Evolutionary conservation across 2,888 invertebrate genomes (phyloP).

Genomic region (Himalopsyche tibetana): DNA sequence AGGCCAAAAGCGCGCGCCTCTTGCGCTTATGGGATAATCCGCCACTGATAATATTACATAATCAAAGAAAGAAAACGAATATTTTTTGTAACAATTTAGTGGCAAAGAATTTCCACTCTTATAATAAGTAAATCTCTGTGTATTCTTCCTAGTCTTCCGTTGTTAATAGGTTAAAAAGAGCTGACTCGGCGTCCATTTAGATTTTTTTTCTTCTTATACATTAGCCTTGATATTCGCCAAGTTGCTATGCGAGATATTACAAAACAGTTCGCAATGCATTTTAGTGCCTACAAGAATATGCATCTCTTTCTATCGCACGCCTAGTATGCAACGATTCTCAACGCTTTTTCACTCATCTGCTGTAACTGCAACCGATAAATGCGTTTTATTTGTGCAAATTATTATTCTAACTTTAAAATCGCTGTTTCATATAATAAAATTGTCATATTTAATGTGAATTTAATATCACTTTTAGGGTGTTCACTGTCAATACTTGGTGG

Average conservation of each 20-base stretch:
- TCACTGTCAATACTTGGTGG: too few species aligned
- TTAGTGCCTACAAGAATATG: neutral
- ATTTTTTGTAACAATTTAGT: too few species aligned
- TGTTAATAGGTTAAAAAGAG: neutral
- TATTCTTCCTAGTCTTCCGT: neutral
- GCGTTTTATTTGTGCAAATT: neutral
- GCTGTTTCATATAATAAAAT: too few species aligned
- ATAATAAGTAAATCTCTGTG: too few species aligned
- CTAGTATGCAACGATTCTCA: neutral
- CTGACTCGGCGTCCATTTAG: conserved; percentile 6
- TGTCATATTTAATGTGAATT: too few species aligned
- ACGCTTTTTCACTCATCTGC: neutral
- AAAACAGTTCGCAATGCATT: conserved; percentile 1
- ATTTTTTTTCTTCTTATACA: conserved; percentile 6
- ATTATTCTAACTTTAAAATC: neutral
- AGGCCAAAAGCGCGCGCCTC: too few species aligned
- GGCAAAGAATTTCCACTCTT: too few species aligned
- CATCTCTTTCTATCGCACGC: neutral
- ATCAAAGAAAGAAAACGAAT: too few species aligned
- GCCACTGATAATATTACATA: too few species aligned
- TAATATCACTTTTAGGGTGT: too few species aligned
- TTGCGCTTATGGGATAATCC: too few species aligned
- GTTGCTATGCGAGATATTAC: conserved; percentile 14
- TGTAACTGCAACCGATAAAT: neutral
- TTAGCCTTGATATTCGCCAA: neutral